A percentile compares a stretch with the other conserved stretches of the same genome.
phyloP scores from a whole-genome alignment of 2,113 vertebrate genomes.

The Brienomyrus brachyistius region DNA sequence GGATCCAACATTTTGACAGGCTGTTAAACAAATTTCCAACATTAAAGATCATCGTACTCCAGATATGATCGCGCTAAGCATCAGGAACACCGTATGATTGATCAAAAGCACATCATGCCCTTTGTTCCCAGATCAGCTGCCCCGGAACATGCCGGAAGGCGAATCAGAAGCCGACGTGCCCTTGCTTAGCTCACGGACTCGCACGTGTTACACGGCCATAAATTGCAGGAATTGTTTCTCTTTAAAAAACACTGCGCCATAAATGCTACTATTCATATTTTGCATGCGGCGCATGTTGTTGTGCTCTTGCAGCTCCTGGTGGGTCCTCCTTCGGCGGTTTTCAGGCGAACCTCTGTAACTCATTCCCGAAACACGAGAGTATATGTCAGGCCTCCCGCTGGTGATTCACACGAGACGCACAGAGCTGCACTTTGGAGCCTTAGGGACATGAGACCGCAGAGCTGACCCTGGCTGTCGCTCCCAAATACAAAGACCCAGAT shows the following conservation, averaged over 20 bases:
- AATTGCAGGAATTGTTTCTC: background rate
- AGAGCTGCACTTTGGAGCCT: background rate
- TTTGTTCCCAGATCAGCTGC: background rate
- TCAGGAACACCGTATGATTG: background rate
- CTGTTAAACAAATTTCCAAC: background rate
- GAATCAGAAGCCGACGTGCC: background rate
- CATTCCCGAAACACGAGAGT: slow-evolving; percentile 10
- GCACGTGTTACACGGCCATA: slow-evolving; percentile 13
- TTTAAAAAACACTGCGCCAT: background rate
- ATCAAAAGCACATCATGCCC: background rate
- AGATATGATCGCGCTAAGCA: background rate
- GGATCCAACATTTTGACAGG: background rate
- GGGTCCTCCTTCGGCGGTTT: slow-evolving; percentile 8
- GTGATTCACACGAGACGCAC: background rate
- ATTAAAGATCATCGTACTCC: background rate
- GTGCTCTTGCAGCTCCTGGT: slow-evolving; percentile 4
- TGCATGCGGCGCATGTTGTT: background rate
- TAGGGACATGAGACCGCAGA: background rate
- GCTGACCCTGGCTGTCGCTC: background rate
- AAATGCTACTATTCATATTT: slow-evolving; percentile 34
- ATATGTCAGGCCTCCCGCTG: background rate
- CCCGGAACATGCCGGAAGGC: background rate
- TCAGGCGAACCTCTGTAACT: slow-evolving; percentile 26
- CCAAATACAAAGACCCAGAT: background rate
- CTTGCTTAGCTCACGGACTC: background rate